Evolutionary conservation across 2,888 invertebrate species (phyloP).

Genomic region (Merodon equestris): DNA sequence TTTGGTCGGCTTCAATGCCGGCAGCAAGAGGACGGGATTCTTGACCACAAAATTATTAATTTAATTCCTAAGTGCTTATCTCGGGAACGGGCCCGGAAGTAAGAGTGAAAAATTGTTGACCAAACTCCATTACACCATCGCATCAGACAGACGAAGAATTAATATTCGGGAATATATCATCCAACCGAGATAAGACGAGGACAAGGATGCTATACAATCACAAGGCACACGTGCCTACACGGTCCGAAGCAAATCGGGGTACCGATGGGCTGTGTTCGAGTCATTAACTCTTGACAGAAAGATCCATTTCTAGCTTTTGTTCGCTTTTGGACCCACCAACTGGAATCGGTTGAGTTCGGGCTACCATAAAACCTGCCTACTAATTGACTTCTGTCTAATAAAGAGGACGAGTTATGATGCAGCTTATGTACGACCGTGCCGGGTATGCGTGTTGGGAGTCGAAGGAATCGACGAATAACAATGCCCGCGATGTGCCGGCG

Average conservation of each 20-base stretch:
- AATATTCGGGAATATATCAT: constrained; percentile 64
- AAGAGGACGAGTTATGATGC: constrained; percentile 58
- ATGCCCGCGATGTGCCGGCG: constrained; percentile 5
- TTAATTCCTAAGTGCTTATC: constrained; percentile 68
- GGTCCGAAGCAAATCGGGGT: constrained; percentile 29
- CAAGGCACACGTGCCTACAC: not conserved
- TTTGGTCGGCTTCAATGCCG: constrained; percentile 18
- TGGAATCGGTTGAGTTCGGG: constrained; percentile 23
- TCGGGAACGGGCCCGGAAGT: constrained; percentile 39
- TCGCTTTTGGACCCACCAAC: constrained; percentile 8
- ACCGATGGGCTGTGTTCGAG: constrained; percentile 36
- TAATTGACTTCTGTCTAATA: constrained; percentile 68
- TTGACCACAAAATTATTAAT: constrained; percentile 69
- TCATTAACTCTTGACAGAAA: constrained; percentile 59
- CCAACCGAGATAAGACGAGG: constrained; percentile 43
- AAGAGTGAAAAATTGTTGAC: constrained; percentile 63
- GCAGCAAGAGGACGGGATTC: constrained; percentile 28
- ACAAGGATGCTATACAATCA: constrained; percentile 2
- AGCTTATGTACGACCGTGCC: constrained; percentile 37
- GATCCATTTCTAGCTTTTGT: constrained; percentile 9
- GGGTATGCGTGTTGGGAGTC: constrained; percentile 7
- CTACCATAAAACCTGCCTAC: constrained; percentile 58
- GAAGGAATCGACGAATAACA: constrained; percentile 41
- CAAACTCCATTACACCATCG: constrained; percentile 34
- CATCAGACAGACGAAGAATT: constrained; percentile 44